Percentiles rank a stretch among this genome's conserved stretches.
phyloP scores from a whole-genome alignment of 2,113 vertebrate genomes.

The Himantopus leucocephalus region DNA sequence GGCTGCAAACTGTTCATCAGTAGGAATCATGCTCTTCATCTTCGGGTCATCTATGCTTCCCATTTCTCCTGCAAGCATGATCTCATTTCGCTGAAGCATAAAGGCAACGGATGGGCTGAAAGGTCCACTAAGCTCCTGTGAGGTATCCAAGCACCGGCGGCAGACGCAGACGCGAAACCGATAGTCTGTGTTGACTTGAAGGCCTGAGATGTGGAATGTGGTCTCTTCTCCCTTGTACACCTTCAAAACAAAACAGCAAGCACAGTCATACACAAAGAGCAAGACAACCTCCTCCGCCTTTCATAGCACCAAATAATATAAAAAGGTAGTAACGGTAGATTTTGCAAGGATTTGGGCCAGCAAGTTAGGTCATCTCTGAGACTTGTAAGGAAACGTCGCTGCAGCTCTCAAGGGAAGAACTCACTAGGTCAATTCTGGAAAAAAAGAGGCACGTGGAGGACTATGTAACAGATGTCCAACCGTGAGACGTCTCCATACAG shows the following conservation, averaged over 20 bases:
- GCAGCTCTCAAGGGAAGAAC: not conserved
- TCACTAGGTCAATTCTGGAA: not conserved
- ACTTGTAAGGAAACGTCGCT: not conserved
- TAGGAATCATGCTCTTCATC: constrained; percentile 83
- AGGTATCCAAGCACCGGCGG: constrained; percentile 88
- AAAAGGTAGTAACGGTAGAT: too few species aligned
- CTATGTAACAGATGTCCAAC: not conserved
- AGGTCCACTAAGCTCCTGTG: constrained; percentile 94
- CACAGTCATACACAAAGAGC: not conserved
- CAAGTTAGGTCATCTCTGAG: not conserved
- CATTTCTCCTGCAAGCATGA: constrained; percentile 74
- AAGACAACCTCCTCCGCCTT: not conserved
- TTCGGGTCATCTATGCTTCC: constrained; percentile 72
- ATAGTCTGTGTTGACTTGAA: constrained; percentile 95
- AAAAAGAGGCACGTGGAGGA: not conserved
- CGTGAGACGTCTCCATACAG: not conserved
- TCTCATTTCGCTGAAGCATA: constrained; percentile 80
- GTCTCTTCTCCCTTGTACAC: constrained; percentile 96
- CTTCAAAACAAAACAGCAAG: constrained; percentile 61
- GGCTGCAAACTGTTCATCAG: constrained; percentile 94
- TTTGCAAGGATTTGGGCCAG: not conserved
- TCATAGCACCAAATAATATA: fast-evolving
- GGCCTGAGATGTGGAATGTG: constrained; percentile 90
- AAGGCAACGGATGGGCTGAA: constrained; percentile 92
- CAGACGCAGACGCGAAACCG: constrained; percentile 94